Percentiles rank a stretch among this genome's conserved stretches.
These are phyloP conservation scores for Chymomyza procnemis DNA, from an alignment of 2,888 invertebrate species.

Conservation along the genomic window DNA sequence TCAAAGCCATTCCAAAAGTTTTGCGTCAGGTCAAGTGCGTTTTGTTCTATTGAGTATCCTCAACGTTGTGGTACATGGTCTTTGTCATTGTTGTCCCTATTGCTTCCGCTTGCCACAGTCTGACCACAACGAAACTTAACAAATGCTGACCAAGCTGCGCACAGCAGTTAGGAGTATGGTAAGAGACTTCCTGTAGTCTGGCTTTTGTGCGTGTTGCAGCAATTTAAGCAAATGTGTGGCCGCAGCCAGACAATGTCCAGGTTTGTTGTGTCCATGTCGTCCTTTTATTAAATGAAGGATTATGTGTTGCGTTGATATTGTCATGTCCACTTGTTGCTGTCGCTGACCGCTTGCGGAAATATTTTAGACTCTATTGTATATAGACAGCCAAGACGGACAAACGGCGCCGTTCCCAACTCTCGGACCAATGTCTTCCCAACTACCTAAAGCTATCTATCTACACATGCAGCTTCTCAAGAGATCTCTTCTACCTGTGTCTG, in stretches of 20 bases:
- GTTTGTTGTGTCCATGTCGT: not conserved
- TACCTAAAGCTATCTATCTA: not conserved
- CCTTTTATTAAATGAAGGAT: conserved; percentile 34
- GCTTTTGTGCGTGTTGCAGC: not conserved
- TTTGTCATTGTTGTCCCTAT: not conserved
- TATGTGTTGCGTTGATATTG: conserved; percentile 19
- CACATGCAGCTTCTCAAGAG: not conserved
- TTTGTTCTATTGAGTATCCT: not conserved
- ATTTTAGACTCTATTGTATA: conserved; percentile 74
- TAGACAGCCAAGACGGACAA: not conserved
- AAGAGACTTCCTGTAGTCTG: not conserved
- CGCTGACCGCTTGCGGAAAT: conserved; percentile 73
- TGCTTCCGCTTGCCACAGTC: not conserved
- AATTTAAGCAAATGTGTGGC: conserved; percentile 14
- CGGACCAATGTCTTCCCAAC: conserved; percentile 24
- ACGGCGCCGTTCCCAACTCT: conserved; percentile 47
- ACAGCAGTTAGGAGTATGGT: not conserved
- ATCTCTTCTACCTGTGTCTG: not conserved
- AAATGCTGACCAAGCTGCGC: not conserved
- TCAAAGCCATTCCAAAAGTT: not conserved
- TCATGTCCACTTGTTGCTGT: not conserved
- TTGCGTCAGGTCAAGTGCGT: not conserved
- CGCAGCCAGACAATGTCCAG: conserved; percentile 15
- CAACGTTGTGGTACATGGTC: not conserved
- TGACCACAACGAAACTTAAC: not conserved